Base-by-base conservation (phyloP, 1,140 invertebrate species). In the Drosophila lacteicornis region DNA sequence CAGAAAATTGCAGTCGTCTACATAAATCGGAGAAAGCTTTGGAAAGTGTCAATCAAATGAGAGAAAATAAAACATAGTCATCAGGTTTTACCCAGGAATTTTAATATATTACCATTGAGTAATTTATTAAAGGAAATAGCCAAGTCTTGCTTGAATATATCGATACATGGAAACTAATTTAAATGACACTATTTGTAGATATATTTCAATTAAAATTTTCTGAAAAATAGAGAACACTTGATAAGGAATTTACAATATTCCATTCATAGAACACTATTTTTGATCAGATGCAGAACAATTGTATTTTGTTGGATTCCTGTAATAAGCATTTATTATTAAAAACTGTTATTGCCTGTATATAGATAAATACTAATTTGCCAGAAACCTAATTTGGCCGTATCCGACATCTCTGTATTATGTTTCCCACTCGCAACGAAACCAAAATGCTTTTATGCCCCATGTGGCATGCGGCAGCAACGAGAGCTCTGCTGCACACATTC, bases 391-490 rank as follows among this genome's bases (percentile, higher is more conserved):
- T 49, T 25, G 38, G n/a, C 19, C 12, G 57, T 47, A 45, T 13
- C 55, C 22, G 38, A 57, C n/a, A 60, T 9, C 51, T 17, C 11
- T 60, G 40, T 43, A 19, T 42, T 71, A 22, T 36, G 38, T 30
- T 71, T 51, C 27, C n/a, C 63, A 57, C 42, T 49, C 63, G 62
- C 43, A 69, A 74, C 65, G 80, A 80, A 88, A 84, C 83, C 77
- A 68, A 88, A 88, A 84, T 88, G 84, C 84, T 79, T 79, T 79
- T 79, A 79, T 73, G 76, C 55, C 66, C 57, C 27, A 50, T 55
- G 61, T 57, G 65, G 63, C 33, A 45, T 43, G 61, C 38, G 63
- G 49, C 73, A 75, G 51, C 47, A 55, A 66, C 38, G 71, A 49
- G 57, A 75, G 36, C 73, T 75, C 43, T 50, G 50, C 53, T 38